Conservation (phyloP, 2,888 invertebrate species). For the Drosophila anomalata region DNA sequence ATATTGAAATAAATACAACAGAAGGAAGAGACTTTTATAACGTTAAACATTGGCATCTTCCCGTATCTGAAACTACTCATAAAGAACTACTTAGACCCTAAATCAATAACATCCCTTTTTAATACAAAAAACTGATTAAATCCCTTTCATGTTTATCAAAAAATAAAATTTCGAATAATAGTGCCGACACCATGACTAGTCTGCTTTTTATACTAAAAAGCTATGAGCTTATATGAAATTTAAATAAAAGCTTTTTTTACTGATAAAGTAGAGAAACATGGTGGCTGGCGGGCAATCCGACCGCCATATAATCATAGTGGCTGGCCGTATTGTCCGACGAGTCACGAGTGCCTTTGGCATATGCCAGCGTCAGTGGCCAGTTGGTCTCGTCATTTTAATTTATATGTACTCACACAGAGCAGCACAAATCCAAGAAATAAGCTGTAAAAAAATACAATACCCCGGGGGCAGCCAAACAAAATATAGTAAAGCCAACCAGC, state of each 20-base stretch:
- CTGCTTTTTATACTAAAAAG: background rate
- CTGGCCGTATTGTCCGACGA: constrained; percentile 32
- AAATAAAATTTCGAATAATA: background rate
- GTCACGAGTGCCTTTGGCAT: constrained; percentile 52
- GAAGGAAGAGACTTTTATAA: background rate
- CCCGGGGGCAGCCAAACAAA: constrained; percentile 38
- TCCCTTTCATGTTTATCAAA: background rate
- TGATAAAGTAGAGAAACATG: constrained; percentile 40
- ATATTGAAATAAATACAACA: constrained; percentile 17
- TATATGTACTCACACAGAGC: constrained; percentile 27
- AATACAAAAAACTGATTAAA: too few species aligned
- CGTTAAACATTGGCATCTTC: too few species aligned
- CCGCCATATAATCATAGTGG: constrained; percentile 49
- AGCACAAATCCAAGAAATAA: constrained; percentile 22
- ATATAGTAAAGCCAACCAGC: constrained; percentile 48
- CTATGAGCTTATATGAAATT: constrained; percentile 3
- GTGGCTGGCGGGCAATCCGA: constrained; percentile 5
- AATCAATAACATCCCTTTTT: too few species aligned
- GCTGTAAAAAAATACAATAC: constrained; percentile 56
- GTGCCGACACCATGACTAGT: background rate
- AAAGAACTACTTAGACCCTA: too few species aligned
- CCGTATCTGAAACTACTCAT: too few species aligned
- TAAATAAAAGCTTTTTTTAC: constrained; percentile 22
- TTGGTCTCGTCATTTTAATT: constrained; percentile 56
- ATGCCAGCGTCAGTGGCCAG: constrained; percentile 55